Conservation (phyloP, 2,113 vertebrate species). For the Rhadina sibilatrix region DNA sequence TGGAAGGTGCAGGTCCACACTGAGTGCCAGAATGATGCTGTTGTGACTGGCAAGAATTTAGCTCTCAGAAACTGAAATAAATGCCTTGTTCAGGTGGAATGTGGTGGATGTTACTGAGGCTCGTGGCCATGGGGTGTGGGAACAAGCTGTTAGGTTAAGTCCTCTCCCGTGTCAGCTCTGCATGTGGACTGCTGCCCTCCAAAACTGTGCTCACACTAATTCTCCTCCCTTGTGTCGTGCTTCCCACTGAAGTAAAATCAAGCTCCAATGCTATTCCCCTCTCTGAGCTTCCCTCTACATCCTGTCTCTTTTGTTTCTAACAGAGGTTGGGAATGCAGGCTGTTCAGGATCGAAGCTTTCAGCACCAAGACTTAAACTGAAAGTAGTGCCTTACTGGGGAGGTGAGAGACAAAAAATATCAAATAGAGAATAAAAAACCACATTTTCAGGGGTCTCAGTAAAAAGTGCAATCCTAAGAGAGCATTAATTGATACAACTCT, state of each 20-base stretch:
- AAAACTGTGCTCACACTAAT: not conserved
- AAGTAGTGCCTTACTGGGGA: not conserved
- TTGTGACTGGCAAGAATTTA: not conserved
- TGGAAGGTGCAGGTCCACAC: not conserved
- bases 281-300: not conserved
- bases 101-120: not conserved
- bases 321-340: not conserved
- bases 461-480: not conserved
- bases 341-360: not conserved
- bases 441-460: not conserved
- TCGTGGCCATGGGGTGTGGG: not conserved
- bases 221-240: not conserved
- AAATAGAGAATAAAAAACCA: not conserved
- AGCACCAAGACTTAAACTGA: not conserved
- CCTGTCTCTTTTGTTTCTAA: not conserved
- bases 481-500: not conserved
- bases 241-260: not conserved
- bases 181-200: not conserved
- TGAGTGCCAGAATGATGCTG: not conserved
- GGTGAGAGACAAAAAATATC: not conserved
- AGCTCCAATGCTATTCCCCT: not conserved
- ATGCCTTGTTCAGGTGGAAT: not conserved
- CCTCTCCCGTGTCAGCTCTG: not conserved
- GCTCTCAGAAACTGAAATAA: not conserved
- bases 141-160: not conserved